Base-by-base conservation (phyloP, 2,113 vertebrate species). In the Trematomus loennbergii region DNA sequence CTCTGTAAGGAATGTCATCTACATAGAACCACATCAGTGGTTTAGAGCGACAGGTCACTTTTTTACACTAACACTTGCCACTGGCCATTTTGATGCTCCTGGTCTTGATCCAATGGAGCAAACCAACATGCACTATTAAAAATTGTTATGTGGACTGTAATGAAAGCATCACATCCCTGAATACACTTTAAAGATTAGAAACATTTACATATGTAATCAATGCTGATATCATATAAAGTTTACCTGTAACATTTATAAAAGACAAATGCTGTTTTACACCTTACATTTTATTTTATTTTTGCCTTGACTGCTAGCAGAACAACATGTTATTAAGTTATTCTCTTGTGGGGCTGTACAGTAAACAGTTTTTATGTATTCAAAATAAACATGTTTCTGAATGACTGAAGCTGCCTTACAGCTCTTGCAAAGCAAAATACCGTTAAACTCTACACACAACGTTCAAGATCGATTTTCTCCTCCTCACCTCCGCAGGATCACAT, bases 401-500 rank as follows among this genome's bases (percentile, higher is more conserved):
- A 88, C 61, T 75, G 79, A 84, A 84, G 49, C 62, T 5, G 57
- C 18, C 63, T 74, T 8, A 12, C 45, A 33, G 81, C 40, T 73
- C 66, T 72, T 40, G 45, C 45, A 63, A 81, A 82, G 66, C 72
- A 45, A 59, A 85, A 49, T 18, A 48, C 70, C 68, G 86, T 79
- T 88, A 55, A 82, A 93, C 85, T 88, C 91, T 78, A 74, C 82
- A 74, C 85, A 76, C 87, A 90, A 92, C 85, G 90, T 88, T 75
- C 25, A 29, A 76, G 81, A 92, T 92, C 81, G 75, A 93, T 93
- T 88, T 89, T 85, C 79, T 87, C 71, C 87, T 78, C 75, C 86
- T 83, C 82, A 65, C 87, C 83, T 88, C 82, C 87, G 78, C 85
- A 83, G 84, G 87, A 93, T 93, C 91, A 89, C 85, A 90, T 90